These are phyloP conservation scores for Cordilura impudica DNA, from an alignment of 2,888 invertebrate species.

Conservation along the genomic window DNA sequence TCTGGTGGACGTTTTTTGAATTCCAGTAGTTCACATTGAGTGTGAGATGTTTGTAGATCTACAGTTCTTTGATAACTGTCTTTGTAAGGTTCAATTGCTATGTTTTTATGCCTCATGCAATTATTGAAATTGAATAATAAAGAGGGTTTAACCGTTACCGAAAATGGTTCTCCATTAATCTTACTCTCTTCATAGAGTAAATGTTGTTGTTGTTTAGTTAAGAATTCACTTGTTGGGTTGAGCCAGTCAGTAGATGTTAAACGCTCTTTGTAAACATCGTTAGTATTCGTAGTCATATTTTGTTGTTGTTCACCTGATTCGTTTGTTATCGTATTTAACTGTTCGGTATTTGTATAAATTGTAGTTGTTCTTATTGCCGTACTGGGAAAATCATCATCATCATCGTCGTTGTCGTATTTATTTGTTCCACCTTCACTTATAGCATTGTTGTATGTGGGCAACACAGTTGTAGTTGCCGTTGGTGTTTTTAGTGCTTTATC, in stretches of 20 bases:
- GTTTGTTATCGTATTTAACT: not conserved
- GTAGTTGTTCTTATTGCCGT: constrained; percentile 9
- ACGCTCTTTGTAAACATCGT: constrained; percentile 43
- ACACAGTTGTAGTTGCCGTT: not conserved
- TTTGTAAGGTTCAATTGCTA: constrained; percentile 39
- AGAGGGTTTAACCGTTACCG: constrained; percentile 52
- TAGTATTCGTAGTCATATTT: constrained; percentile 27
- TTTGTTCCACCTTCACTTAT: constrained; percentile 41
- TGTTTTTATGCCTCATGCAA: constrained; percentile 56
- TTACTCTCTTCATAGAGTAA: not conserved
- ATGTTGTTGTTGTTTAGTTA: constrained; percentile 18
- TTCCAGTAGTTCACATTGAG: constrained; percentile 56
- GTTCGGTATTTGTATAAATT: not conserved
- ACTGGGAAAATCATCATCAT: constrained; percentile 39
- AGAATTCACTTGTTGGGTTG: constrained; percentile 17
- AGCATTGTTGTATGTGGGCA: constrained; percentile 1
- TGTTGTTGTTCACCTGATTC: not conserved
- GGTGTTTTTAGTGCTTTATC: constrained; percentile 23
- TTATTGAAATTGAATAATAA: constrained; percentile 26
- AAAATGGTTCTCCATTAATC: constrained; percentile 50
- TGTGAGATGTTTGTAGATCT: constrained; percentile 36
- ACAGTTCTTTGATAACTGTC: constrained; percentile 57
- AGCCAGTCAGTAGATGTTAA: constrained; percentile 23
- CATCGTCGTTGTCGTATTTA: constrained; percentile 7
- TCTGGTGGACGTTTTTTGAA: constrained; percentile 40